These are phyloP conservation scores for Xiphophorus birchmanni DNA, from an alignment of 2,797 vertebrate genomes.

Conservation along the genomic window DNA sequence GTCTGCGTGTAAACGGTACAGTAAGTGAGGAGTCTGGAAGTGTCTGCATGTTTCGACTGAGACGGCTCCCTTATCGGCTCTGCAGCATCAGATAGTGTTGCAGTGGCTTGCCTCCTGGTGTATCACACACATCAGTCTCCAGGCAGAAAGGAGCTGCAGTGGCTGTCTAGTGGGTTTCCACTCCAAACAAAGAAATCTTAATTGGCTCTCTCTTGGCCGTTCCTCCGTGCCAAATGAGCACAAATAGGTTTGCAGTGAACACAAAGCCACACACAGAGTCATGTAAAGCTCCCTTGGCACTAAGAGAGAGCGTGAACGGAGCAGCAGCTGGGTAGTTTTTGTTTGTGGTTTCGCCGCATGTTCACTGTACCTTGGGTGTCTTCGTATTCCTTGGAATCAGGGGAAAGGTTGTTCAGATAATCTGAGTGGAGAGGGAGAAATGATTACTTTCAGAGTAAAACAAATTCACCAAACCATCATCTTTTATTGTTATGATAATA, in stretches of 20 bases:
- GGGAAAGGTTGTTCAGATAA: constrained; percentile 96
- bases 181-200: constrained; percentile 53
- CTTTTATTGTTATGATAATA: neutral
- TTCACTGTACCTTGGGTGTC: constrained; percentile 88
- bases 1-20: constrained; percentile 10
- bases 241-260: constrained; percentile 51
- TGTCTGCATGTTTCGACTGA: constrained; percentile 29
- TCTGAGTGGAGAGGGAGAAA: constrained; percentile 75
- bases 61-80: constrained; percentile 48
- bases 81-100: constrained; percentile 49
- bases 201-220: constrained; percentile 56
- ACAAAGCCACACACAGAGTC: constrained; percentile 32
- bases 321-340: constrained; percentile 18
- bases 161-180: constrained; percentile 37
- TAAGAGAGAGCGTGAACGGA: constrained; percentile 14
- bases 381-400: constrained; percentile 92
- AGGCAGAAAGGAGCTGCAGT: constrained; percentile 50
- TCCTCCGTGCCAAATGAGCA: constrained; percentile 51
- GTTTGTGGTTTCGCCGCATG: neutral
- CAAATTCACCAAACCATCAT: neutral
- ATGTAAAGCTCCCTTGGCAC: constrained; percentile 35
- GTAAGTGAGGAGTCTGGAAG: constrained; percentile 20
- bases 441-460: neutral
- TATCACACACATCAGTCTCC: constrained; percentile 57
- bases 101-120: constrained; percentile 54